phyloP scores from a whole-genome alignment of 37 sponge, comb jelly and placozoan species.

The Mnemiopsis leidyi region DNA sequence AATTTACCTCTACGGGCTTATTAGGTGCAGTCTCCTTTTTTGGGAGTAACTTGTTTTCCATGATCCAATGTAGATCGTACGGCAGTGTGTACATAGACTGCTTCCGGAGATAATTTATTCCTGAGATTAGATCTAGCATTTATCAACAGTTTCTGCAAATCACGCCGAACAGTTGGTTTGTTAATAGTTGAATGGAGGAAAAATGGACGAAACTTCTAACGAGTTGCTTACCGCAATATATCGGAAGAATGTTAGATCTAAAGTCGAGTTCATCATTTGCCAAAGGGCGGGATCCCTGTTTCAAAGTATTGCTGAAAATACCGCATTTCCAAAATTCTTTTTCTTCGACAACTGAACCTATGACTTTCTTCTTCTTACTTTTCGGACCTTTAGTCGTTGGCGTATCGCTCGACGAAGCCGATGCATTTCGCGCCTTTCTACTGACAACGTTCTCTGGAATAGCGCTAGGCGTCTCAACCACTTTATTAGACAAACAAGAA shows the following conservation, averaged over 20 bases:
- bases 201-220: no score
- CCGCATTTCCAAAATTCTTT: constrained; percentile 42
- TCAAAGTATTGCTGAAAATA: constrained; percentile 41
- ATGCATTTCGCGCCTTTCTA: not conserved
- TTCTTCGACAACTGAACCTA: not conserved
- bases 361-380: not conserved
- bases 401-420: constrained; percentile 12
- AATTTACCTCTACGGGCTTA: not conserved
- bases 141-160: no score
- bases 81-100: not conserved
- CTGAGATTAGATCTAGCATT: no score
- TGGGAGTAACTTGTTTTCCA: not conserved
- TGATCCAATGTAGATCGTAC: constrained; percentile 36
- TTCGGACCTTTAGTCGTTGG: not conserved
- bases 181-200: no score
- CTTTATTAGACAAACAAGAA: constrained; percentile 1
- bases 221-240: constrained; percentile 62
- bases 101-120: constrained; percentile 36
- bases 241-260: constrained; percentile 60
- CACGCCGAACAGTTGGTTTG: no score
- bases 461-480: not conserved
- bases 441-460: not conserved
- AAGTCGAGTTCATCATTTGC: constrained; percentile 18
- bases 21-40: not conserved
- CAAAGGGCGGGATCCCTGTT: not conserved